Base-by-base conservation (phyloP, 2,113 vertebrate species). In the Mus pahari region DNA sequence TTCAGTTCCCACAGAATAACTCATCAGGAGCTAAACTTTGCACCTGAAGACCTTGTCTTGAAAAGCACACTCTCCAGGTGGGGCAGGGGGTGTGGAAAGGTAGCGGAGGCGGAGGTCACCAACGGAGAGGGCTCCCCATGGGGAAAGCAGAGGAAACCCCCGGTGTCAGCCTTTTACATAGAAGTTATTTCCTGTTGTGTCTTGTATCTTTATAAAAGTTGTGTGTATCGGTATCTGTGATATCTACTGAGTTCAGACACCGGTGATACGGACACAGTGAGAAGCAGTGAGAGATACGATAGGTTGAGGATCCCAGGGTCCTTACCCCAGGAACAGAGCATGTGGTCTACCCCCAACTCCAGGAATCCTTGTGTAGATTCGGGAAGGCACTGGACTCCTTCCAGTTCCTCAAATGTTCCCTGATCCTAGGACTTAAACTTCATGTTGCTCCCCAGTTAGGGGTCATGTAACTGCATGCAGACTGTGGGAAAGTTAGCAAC, bases 91-190 rank as follows among this genome's bases (percentile, higher is more conserved):
- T 33, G 3, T 8, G 62, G 26, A 13, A 28, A 81, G 73, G 84
- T 42, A 8, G 11, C 26, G 9, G 74, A 45, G 53, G 20, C 20
- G 60, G 64, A 64, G 78, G 20, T 55, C 64, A 14, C 2, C 9
- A 2, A 9, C 16, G 6, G 53, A n/a, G 14, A 75, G 79, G 45
- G 2, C 7, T 14, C 24, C 22, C 14, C 0, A 0, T 22, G 75
- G 50, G 77, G 10, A 55, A 20, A 71, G 5, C 28, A 31, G 39
- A 45, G 68, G 10, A 20, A 53, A 33, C 5, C 4, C 14, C 4
- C 14, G 62, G 6, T 13, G 26, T 64, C 64, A 36, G 4, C 7
- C 24, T 75, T 87, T 81, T 9, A 11, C 17, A 42, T 42, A 39
- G 77, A 87, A 10, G 12, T 3, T 53, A 55, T 31, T 81, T 64